phyloP scores from a whole-genome alignment of 2,888 invertebrate species.

The Pogonocherus hispidulus region DNA sequence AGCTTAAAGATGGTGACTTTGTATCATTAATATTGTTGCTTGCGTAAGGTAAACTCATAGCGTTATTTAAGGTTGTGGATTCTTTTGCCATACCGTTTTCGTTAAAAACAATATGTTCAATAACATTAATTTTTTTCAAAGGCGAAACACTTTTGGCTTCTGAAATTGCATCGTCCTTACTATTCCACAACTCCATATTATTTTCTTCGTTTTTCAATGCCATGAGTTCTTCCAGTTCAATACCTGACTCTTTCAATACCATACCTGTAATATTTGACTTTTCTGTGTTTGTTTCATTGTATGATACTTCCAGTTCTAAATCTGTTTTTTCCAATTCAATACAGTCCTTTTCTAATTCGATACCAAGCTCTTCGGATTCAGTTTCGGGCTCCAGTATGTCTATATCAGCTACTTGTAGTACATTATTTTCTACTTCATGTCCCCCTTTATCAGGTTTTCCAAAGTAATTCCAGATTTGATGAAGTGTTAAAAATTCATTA shows the following conservation, averaged over 20 bases:
- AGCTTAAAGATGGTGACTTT: background rate
- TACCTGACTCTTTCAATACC: too few species aligned
- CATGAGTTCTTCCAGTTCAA: background rate
- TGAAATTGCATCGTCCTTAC: background rate
- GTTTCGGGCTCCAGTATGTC: too few species aligned
- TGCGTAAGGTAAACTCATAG: background rate
- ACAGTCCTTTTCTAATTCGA: conserved; percentile 4
- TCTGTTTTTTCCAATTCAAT: background rate
- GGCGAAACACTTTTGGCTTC: background rate
- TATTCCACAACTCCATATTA: background rate
- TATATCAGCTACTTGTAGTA: conserved; percentile 6
- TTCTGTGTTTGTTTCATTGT: too few species aligned
- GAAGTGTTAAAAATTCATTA: conserved; percentile 36
- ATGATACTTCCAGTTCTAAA: background rate
- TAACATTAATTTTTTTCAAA: conserved; percentile 11
- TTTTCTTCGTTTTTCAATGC: background rate
- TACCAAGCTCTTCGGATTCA: conserved; percentile 6
- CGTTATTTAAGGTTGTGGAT: background rate
- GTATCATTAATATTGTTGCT: background rate
- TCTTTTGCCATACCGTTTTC: conserved; percentile 19
- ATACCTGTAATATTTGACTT: too few species aligned
- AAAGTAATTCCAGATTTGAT: conserved; percentile 36
- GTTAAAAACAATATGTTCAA: conserved; percentile 30
- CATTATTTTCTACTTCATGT: background rate
- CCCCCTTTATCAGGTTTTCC: conserved; percentile 18